phyloP scores from a whole-genome alignment of 2,797 vertebrate species.

The Characodon lateralis region DNA sequence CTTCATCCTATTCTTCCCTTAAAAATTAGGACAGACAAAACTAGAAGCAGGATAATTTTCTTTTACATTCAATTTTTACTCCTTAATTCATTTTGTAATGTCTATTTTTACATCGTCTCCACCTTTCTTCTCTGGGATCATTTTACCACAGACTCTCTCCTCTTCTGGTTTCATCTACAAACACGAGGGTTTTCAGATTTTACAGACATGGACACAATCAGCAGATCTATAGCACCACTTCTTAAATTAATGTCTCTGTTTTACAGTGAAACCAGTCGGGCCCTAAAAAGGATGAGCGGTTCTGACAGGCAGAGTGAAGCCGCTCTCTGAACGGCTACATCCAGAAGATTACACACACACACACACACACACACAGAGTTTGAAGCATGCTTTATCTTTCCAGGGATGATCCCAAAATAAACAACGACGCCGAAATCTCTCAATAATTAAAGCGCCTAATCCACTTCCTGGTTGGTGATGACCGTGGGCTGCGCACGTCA shows the following conservation, averaged over 20 bases:
- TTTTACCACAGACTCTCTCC: not conserved
- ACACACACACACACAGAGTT: conserved; percentile 38
- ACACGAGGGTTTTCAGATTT: conserved; percentile 53
- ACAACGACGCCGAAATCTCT: conserved; percentile 67
- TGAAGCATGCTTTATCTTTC: conserved; percentile 72
- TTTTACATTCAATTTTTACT: too few relatives aligned
- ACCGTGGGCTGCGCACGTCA: conserved; percentile 72
- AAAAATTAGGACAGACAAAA: too few relatives aligned
- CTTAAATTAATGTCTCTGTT: not conserved
- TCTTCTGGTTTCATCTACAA: conserved; percentile 13
- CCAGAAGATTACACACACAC: conserved; percentile 73
- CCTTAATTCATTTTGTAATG: too few relatives aligned
- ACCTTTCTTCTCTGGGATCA: too few relatives aligned
- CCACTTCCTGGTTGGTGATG: conserved; percentile 73
- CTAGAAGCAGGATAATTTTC: too few relatives aligned
- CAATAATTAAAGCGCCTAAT: conserved; percentile 76
- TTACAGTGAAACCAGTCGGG: conserved; percentile 52
- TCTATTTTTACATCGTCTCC: too few relatives aligned
- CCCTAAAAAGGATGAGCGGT: conserved; percentile 64
- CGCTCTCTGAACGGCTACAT: conserved; percentile 61
- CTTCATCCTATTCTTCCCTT: not conserved
- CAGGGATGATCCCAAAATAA: conserved; percentile 77
- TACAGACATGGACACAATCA: conserved; percentile 62
- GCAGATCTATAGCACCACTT: conserved; percentile 31
- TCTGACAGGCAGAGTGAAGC: conserved; percentile 45